These are phyloP conservation scores for Dromococcyx pavoninus DNA, from an alignment of 2,797 vertebrate species.

Conservation along the genomic window DNA sequence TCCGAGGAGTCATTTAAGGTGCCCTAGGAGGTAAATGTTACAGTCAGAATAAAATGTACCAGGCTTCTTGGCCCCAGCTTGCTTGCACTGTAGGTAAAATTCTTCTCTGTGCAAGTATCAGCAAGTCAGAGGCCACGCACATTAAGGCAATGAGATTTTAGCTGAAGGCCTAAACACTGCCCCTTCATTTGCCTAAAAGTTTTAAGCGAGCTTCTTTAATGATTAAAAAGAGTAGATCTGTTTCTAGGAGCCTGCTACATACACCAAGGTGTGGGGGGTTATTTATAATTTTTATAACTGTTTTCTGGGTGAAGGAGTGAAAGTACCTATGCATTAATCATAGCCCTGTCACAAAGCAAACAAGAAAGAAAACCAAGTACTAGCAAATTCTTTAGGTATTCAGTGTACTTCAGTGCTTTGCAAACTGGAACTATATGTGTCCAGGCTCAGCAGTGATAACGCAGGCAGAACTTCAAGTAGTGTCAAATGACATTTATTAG, in stretches of 20 bases:
- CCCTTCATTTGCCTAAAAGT: neutral
- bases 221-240: neutral
- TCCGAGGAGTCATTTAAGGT: neutral
- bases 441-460: neutral
- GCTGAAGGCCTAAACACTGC: neutral
- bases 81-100: neutral
- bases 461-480: neutral
- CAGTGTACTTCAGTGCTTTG: neutral
- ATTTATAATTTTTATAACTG: too few species aligned
- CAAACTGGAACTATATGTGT: neutral
- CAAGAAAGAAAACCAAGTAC: fast-evolving
- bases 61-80: neutral
- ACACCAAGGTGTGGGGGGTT: too few species aligned
- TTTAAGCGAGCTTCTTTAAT: fast-evolving
- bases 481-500: neutral
- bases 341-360: fast-evolving
- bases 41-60: neutral
- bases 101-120: neutral
- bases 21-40: too few species aligned
- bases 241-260: neutral
- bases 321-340: neutral
- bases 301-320: too few species aligned
- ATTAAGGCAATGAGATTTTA: neutral
- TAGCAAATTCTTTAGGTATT: neutral
- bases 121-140: neutral